Percentiles rank a stretch among this genome's conserved stretches.
These are phyloP conservation scores for Myotis planiceps DNA, from an alignment of 2,797 vertebrate species.

Conservation along the genomic window DNA sequence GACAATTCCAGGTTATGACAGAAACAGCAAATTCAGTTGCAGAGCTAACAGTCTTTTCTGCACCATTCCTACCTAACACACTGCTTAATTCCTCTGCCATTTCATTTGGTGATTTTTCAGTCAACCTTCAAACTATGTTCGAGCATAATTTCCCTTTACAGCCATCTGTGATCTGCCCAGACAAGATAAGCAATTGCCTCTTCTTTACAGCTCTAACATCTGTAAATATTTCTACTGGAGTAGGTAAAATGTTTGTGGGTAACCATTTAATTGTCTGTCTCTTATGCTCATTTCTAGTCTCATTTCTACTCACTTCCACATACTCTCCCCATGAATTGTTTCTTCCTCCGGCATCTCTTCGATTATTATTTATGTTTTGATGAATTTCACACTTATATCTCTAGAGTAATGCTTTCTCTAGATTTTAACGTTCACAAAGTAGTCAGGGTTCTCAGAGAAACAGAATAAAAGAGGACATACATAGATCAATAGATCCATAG, in stretches of 20 bases:
- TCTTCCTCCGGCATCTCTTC: background rate
- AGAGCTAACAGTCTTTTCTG: background rate
- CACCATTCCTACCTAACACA: background rate
- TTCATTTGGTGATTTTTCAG: conserved; percentile 21
- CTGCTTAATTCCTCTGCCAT: background rate
- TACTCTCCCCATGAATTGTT: background rate
- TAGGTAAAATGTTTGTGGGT: background rate
- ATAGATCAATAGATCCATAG: background rate
- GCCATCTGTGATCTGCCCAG: background rate
- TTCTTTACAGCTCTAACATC: background rate
- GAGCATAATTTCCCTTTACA: conserved; percentile 33
- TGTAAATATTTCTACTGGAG: background rate
- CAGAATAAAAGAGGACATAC: background rate
- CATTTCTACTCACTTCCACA: background rate
- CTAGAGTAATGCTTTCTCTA: background rate
- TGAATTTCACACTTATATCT: background rate
- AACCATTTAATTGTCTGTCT: background rate
- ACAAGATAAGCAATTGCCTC: conserved; percentile 23
- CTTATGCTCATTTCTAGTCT: background rate
- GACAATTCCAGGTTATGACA: background rate
- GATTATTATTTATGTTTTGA: background rate
- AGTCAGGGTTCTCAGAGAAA: background rate
- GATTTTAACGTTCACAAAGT: background rate
- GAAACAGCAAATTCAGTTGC: background rate
- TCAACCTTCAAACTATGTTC: background rate